A percentile compares a stretch with the other conserved stretches of the same genome.
These are phyloP conservation scores for Copidosoma aretas DNA, from an alignment of 2,888 invertebrate genomes.

Conservation along the genomic window DNA sequence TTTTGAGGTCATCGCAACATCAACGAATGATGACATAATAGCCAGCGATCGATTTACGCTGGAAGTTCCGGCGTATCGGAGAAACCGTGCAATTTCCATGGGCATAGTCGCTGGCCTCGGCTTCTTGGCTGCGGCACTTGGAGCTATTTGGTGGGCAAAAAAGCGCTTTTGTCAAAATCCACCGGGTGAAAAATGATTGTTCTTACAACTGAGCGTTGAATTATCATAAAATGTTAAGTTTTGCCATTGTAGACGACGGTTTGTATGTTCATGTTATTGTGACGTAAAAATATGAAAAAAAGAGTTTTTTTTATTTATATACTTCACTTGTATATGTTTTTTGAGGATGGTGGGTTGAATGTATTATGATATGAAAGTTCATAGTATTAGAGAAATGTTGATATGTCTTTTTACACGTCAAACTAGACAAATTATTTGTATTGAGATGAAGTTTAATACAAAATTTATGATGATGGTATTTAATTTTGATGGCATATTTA, in stretches of 20 bases:
- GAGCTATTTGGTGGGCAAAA: conserved; percentile 68
- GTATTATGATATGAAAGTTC: conserved; percentile 13
- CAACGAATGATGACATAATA: conserved; percentile 69
- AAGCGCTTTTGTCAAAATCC: conserved; percentile 60
- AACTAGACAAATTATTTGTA: conserved; percentile 21
- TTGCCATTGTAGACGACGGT: conserved; percentile 17
- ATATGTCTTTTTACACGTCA: conserved; percentile 21
- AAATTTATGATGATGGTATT: conserved; percentile 8
- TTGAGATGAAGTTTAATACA: conserved; percentile 23
- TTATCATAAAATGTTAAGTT: conserved; percentile 18
- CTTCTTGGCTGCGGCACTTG: conserved; percentile 71
- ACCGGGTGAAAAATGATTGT: conserved; percentile 48
- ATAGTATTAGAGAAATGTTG: conserved; percentile 1
- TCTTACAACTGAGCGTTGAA: not conserved
- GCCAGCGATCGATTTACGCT: conserved; percentile 70
- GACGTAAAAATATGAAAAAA: conserved; percentile 6
- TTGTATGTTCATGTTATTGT: conserved; percentile 15
- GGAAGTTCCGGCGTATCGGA: conserved; percentile 74
- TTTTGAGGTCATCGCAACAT: conserved; percentile 76
- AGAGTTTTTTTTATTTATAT: conserved; percentile 15
- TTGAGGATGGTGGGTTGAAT: conserved; percentile 11
- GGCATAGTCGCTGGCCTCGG: conserved; percentile 75
- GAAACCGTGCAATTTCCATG: conserved; percentile 74
- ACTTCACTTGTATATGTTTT: conserved; percentile 13
- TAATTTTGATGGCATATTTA: not conserved